Percentiles rank a stretch among this genome's conserved stretches.
Evolutionary conservation across 2,113 vertebrate species (phyloP).

Genomic region (Nannobrachium achirus): DNA sequence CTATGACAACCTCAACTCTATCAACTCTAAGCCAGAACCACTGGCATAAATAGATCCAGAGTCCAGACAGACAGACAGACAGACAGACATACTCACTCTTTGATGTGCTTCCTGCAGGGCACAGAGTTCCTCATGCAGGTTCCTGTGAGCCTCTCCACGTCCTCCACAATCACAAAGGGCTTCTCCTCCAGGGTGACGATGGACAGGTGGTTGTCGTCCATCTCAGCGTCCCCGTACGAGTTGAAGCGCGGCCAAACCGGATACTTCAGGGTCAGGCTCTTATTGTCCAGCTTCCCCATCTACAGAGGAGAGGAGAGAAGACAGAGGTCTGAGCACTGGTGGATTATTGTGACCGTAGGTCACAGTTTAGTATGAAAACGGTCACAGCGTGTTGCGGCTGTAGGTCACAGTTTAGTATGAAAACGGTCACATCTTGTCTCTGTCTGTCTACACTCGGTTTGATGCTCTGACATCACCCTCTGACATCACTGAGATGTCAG

Average conservation of each 20-base stretch:
- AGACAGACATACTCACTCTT: conserved; percentile 84
- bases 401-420: no score
- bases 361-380: no score
- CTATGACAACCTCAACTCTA: no score
- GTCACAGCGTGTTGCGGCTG: no score
- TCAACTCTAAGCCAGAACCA: no score
- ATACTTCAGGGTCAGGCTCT: conserved; percentile 90
- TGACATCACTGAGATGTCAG: no score
- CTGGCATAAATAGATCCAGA: no score
- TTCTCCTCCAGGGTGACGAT: conserved; percentile 98
- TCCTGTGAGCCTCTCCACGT: conserved; percentile 93
- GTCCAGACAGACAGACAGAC: background rate
- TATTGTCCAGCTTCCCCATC: conserved; percentile 97
- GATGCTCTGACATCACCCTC: no score
- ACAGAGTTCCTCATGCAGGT: conserved; percentile 97
- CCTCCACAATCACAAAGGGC: conserved; percentile 96
- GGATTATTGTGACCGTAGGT: no score
- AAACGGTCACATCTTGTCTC: no score
- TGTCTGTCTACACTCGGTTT: no score
- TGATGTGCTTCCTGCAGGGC: conserved; percentile 93
- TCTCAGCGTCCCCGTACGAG: conserved; percentile 90
- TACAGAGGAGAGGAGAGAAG: conserved; percentile 47
- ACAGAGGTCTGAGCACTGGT: background rate
- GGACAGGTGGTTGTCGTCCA: conserved; percentile 94
- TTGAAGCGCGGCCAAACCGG: conserved; percentile 96